phyloP scores from a whole-genome alignment of 2,888 invertebrate species.

The Congeria kusceri region DNA sequence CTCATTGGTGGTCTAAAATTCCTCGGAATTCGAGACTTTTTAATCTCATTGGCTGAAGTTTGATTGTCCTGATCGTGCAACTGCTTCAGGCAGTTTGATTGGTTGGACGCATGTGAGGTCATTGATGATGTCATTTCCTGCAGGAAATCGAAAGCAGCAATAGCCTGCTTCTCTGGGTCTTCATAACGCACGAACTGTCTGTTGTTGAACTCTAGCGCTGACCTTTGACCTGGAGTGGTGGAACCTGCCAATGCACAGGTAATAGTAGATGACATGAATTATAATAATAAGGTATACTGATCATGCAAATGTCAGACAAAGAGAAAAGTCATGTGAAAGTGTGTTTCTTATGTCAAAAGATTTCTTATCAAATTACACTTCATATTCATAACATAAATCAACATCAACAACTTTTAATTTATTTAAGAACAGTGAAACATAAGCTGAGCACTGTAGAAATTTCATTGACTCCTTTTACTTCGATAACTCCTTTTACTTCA shows the following conservation, averaged over 20 bases:
- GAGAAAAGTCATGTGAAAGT: too few relatives aligned
- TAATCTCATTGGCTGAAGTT: conserved; percentile 11
- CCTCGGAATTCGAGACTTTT: neutral
- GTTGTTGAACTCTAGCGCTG: conserved; percentile 66
- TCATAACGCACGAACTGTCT: conserved; percentile 73
- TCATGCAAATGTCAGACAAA: too few relatives aligned
- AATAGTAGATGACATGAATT: too few relatives aligned
- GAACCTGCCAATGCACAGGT: neutral
- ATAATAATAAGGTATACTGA: too few relatives aligned
- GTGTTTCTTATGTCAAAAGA: too few relatives aligned
- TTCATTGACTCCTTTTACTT: too few relatives aligned
- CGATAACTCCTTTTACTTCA: too few relatives aligned
- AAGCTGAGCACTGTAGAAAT: too few relatives aligned
- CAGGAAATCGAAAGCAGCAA: conserved; percentile 79
- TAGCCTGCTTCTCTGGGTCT: conserved; percentile 75
- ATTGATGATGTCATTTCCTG: conserved; percentile 69
- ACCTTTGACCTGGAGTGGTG: conserved; percentile 29
- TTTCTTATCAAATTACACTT: too few relatives aligned
- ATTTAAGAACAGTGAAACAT: too few relatives aligned
- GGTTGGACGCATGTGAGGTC: conserved; percentile 35
- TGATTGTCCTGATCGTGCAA: conserved; percentile 39
- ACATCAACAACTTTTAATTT: too few relatives aligned
- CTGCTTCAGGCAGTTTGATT: conserved; percentile 42
- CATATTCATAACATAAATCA: too few relatives aligned
- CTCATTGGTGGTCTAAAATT: conserved; percentile 39